Conservation (phyloP, 2,888 invertebrate genomes). For the Campoplex nolae region DNA sequence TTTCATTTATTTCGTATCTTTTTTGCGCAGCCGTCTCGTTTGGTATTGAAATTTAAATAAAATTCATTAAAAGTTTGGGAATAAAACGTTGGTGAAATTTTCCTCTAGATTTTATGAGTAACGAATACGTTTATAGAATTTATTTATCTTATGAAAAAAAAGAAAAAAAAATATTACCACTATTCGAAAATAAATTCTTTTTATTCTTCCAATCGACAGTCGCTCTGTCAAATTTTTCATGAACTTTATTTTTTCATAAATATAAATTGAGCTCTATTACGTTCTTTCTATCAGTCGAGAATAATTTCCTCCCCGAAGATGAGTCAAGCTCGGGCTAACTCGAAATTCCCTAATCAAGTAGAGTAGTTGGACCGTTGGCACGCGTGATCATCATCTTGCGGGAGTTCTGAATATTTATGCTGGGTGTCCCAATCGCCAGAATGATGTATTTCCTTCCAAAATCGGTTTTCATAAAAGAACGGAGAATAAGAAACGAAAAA, state of each 20-base stretch:
- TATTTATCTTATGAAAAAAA: background rate
- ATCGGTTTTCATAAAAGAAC: too few species aligned
- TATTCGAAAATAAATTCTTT: background rate
- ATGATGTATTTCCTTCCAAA: background rate
- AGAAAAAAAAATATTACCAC: background rate
- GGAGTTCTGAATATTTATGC: conserved; percentile 17
- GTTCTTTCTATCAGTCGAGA: conserved; percentile 50
- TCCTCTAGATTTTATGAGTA: background rate
- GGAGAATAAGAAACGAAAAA: background rate
- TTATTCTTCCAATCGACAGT: background rate
- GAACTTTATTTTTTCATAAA: too few species aligned
- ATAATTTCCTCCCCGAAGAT: conserved; percentile 52
- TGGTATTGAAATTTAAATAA: background rate
- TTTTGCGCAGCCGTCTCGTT: background rate
- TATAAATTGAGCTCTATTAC: conserved; percentile 2
- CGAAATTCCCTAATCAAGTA: conserved; percentile 1
- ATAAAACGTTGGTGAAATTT: background rate
- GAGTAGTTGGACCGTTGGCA: conserved; percentile 56
- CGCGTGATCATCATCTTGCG: conserved; percentile 60
- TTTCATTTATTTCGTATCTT: background rate
- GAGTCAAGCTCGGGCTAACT: conserved; percentile 29
- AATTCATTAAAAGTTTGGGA: background rate
- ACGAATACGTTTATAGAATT: background rate
- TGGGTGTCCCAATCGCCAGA: background rate
- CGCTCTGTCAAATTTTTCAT: too few species aligned